A percentile compares a stretch with the other conserved stretches of the same genome.
Conservation (phyloP, 2,888 invertebrate genomes). For the Drosophila trichaetosa region DNA sequence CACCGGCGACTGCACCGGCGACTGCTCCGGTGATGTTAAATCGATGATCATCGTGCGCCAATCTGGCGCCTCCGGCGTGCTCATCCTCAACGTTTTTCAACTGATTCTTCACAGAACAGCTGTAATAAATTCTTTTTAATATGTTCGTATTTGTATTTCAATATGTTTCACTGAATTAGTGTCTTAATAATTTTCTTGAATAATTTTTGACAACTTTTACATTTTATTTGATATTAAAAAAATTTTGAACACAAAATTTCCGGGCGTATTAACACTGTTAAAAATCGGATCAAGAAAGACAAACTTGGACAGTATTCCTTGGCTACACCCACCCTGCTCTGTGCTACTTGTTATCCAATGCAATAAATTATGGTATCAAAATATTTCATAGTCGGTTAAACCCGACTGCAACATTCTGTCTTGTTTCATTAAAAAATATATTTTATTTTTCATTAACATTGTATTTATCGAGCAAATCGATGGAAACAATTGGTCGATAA, state of each 20-base stretch:
- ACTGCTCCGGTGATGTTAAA: constrained; percentile 85
- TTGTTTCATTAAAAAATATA: no score
- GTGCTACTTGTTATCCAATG: no score
- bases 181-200: constrained; percentile 5
- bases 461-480: no score
- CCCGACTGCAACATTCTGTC: no score
- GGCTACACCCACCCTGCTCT: no score
- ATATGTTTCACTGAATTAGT: constrained; percentile 22
- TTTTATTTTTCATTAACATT: no score
- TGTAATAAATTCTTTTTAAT: constrained; percentile 34
- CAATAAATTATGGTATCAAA: no score
- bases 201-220: constrained; percentile 7
- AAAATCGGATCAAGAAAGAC: constrained; percentile 36
- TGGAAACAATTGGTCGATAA: no score
- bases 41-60: constrained; percentile 93
- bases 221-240: constrained; percentile 14
- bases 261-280: constrained; percentile 38
- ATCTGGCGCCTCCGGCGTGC: constrained; percentile 85
- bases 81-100: constrained; percentile 53
- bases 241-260: constrained; percentile 28
- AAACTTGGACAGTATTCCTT: no score
- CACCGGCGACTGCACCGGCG: no score
- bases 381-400: no score
- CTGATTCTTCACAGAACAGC: constrained; percentile 25
- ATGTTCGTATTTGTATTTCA: neutral